Base-by-base conservation (phyloP, 2,797 vertebrate species). In the Arrhamphus sclerolepis region DNA sequence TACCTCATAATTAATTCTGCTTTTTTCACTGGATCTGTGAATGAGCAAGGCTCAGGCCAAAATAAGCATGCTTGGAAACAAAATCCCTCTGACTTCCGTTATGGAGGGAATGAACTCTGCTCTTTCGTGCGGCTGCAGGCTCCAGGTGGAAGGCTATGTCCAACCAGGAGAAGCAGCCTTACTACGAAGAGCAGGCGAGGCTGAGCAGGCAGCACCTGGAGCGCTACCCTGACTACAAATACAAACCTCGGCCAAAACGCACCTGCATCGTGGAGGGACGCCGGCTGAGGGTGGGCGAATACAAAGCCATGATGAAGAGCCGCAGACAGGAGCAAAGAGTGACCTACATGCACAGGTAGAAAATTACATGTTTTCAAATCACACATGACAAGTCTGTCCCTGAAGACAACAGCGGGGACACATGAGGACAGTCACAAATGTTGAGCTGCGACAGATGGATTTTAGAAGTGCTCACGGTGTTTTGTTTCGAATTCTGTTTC, bases 231-330 rank as follows among this genome's bases (percentile, higher is more conserved):
- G 96, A 98, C 77, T 99, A 99, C 77, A 99, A 99, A 73, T 99
- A 99, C 92, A 98, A 98, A 22, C 97, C 97, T 0, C 89, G 97
- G 31, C 97, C 97, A 62, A 99, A 99, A 65, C 93, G 97, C 39
- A 98, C 97, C n/a, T 98, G 97, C 90, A 98, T 98, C 0, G 96
- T 98, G 85, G 97, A 98, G 87, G 97, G 97, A 2, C 93, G 96
- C 48, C 77, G 97, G 61, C 93, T 99, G 53, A 89, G 97, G 0
- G 97, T 98, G 52, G 97, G 97, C 18, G 97, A 99, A 86, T 99
- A 99, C 93, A 99, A 99, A 83, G 97, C 97, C 46, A 93, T 99
- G 93, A 99, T 99, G 97, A 93, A 97, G 91, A 98, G 91, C 65
- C 91, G 96, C 39, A 89, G 96, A 31, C 97, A 99, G 92, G 97